phyloP scores from a whole-genome alignment of 2,113 vertebrate genomes.

The Ibidorhyncha struthersii region DNA sequence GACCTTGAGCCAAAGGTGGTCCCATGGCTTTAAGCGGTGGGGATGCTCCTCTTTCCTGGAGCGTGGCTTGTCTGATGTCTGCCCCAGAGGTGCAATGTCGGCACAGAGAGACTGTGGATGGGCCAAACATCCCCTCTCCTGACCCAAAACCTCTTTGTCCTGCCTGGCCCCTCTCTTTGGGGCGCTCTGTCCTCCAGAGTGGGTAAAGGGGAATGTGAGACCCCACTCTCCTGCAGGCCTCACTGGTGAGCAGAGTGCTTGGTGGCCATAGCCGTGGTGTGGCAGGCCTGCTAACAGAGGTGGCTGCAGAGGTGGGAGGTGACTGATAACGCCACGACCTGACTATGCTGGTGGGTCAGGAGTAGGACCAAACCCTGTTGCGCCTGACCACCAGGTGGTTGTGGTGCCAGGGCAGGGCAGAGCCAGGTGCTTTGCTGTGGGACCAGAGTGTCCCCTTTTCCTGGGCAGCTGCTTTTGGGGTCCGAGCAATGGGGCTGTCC shows the following conservation, averaged over 20 bases:
- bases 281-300: background rate
- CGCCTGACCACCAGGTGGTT: rapidly evolving
- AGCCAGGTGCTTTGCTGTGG: background rate
- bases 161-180: background rate
- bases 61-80: rapidly evolving
- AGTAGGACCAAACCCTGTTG: background rate
- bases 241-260: background rate
- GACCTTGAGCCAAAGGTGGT: background rate
- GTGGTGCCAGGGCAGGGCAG: background rate
- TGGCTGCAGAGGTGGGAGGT: background rate
- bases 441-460: background rate
- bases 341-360: rapidly evolving
- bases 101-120: background rate
- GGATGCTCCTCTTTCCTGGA: background rate
- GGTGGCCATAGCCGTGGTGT: background rate
- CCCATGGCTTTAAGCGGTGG: background rate
- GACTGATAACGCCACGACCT: rapidly evolving
- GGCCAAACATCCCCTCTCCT: background rate
- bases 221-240: background rate
- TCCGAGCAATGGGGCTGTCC: background rate
- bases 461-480: background rate
- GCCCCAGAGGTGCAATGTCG: background rate
- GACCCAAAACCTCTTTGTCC: background rate
- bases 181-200: background rate
- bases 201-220: background rate